A percentile compares a stretch with the other conserved stretches of the same genome.
phyloP scores from a whole-genome alignment of 2,113 vertebrate genomes.

The Coptodon bakossiorum region DNA sequence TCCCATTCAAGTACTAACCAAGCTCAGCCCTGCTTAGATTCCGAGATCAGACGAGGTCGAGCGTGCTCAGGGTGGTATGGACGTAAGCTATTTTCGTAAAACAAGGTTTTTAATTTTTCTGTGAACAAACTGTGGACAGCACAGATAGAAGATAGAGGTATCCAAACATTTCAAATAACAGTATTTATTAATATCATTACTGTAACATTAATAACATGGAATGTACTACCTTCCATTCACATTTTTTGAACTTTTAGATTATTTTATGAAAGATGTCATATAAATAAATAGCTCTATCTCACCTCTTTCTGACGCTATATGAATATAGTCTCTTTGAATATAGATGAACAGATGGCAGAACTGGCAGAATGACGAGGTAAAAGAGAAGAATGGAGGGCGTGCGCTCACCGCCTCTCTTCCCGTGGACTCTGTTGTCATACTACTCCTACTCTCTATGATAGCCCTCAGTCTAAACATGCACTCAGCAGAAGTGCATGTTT shows the following conservation, averaged over 20 bases:
- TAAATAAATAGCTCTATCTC: constrained; percentile 69
- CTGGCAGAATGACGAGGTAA: constrained; percentile 7
- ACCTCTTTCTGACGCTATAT: constrained; percentile 40
- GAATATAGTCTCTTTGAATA: constrained; percentile 41
- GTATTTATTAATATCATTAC: constrained; percentile 67
- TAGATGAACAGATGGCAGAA: constrained; percentile 2
- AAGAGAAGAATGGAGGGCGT: neutral
- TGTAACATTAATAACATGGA: constrained; percentile 71
- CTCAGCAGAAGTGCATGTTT: constrained; percentile 11
- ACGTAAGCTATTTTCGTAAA: too few species aligned
- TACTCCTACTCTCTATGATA: neutral
- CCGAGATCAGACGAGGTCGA: too few species aligned
- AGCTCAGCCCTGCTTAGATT: too few species aligned
- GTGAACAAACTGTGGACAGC: constrained; percentile 57
- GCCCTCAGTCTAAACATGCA: neutral
- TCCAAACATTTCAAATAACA: constrained; percentile 70
- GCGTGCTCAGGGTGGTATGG: too few species aligned
- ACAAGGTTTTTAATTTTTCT: constrained; percentile 59
- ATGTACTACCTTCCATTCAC: constrained; percentile 62
- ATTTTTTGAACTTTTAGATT: constrained; percentile 52
- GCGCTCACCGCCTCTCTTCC: neutral
- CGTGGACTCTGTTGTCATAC: neutral
- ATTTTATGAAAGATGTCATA: constrained; percentile 69
- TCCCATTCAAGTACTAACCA: too few species aligned
- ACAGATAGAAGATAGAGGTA: constrained; percentile 62